Evolutionary conservation across 2,797 vertebrate genomes (phyloP).

Genomic region (Spheniscus humboldti): DNA sequence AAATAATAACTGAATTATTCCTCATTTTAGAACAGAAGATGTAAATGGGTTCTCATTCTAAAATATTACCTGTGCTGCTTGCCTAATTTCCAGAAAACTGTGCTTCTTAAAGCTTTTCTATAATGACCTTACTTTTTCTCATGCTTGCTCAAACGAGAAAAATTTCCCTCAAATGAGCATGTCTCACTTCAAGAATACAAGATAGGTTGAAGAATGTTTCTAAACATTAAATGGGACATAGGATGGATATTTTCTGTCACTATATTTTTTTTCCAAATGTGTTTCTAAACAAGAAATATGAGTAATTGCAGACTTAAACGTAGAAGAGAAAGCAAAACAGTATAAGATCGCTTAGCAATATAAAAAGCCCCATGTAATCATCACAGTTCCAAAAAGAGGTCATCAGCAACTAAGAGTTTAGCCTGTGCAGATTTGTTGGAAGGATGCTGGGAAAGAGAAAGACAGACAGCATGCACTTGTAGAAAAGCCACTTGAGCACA

Average conservation of each 20-base stretch:
- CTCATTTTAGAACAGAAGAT: background rate
- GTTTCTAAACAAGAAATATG: background rate
- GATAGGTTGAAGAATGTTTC: background rate
- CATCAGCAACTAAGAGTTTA: background rate
- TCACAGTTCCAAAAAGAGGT: background rate
- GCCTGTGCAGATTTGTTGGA: background rate
- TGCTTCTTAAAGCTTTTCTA: background rate
- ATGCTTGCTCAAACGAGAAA: background rate
- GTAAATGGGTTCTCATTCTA: background rate
- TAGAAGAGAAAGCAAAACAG: background rate
- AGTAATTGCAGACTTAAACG: background rate
- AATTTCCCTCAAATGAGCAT: background rate
- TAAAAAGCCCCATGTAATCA: background rate
- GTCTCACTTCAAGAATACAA: background rate
- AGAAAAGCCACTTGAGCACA: background rate
- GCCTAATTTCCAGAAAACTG: background rate
- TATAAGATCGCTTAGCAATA: background rate
- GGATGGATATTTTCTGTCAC: background rate
- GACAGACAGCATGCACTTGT: background rate
- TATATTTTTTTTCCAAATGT: background rate
- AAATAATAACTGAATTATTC: background rate
- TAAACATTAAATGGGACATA: background rate
- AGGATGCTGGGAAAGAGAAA: background rate
- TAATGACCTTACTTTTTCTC: background rate
- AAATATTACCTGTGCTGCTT: background rate